Evolutionary conservation across 1,140 invertebrate species (phyloP), one percentile per base, ranked within the genome.

Genomic region (Venustaconcha ellipsiformis): DNA sequence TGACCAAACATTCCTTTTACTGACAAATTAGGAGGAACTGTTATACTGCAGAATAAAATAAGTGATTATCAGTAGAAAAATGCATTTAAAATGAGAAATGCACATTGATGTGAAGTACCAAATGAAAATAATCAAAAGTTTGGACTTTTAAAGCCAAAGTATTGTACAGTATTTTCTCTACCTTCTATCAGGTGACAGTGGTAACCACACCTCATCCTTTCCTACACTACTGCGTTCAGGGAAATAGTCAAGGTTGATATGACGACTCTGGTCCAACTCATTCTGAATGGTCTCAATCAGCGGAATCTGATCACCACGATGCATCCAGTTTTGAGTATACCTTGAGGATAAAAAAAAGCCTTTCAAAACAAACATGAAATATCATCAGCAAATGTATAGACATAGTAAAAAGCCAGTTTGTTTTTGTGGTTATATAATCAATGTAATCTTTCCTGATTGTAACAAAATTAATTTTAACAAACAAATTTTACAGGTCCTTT

Each of bases 121-220:
- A 48, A 48, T 48, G 37, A 48, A 48, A 48, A 48, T 11, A 48
- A 48, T 8, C 37, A 48, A 48, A 48, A 48, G 37, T 48, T 48
- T 48, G 37, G 37, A 48, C 37, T 1, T 48, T 0, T 48, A 48
- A 48, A 48, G 37, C 37, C 37, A 11, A 48, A 48, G 37, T 11
- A 48, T 11, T 48, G 4, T 48, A 48, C 37, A 48, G 11, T 48
- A 48, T 48, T 48, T 14, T 20, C 20, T 57, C n/a, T 77, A 87
- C 84, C 84, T 86, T 74, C 78, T 72, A 71, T 87, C 86, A n/a
- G 84, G 83, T 48, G 80, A 67, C n/a, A 84, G 63, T 58, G 87
- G 87, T 18, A 86, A 60, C 85, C 86, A 88, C 8, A 85, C 67
- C 14, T 77, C 67, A 13, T 84, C 79, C 20, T 75, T 69, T 23